Conservation (phyloP, 2,797 vertebrate genomes). For the Mus minutoides region DNA sequence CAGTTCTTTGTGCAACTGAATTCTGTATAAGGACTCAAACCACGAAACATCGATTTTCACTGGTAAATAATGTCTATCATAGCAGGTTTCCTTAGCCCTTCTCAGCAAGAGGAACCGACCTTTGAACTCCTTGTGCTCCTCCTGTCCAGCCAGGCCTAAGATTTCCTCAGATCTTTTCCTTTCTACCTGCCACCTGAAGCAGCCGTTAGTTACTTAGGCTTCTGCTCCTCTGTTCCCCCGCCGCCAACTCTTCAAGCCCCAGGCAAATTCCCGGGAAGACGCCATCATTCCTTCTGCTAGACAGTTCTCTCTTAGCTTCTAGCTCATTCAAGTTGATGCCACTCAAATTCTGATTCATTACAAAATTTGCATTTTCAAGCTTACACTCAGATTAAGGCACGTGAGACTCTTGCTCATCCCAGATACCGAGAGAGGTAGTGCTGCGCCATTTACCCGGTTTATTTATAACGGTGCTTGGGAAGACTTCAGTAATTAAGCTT, state of each 20-base stretch:
- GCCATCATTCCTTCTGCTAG: neutral
- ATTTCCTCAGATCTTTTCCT: constrained; percentile 7
- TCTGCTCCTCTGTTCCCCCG: neutral
- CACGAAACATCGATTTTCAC: neutral
- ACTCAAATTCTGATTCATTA: constrained; percentile 34
- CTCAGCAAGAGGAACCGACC: neutral
- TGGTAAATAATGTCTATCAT: neutral
- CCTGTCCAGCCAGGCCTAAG: neutral
- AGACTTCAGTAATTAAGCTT: constrained; percentile 69
- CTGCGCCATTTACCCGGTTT: constrained; percentile 12
- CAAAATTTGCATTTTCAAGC: constrained; percentile 44
- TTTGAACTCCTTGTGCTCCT: neutral
- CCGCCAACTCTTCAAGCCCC: neutral
- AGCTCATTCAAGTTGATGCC: constrained; percentile 1
- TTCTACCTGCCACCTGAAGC: neutral
- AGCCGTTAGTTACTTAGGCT: neutral
- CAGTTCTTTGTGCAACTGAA: neutral
- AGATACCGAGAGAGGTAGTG: neutral
- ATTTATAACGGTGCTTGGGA: constrained; percentile 38
- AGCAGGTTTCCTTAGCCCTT: neutral
- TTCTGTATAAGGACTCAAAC: neutral
- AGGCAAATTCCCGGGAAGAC: constrained; percentile 6
- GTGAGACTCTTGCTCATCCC: neutral
- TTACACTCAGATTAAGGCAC: constrained; percentile 41
- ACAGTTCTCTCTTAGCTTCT: constrained; percentile 24